Base-by-base conservation (phyloP, 2,113 vertebrate species). In the Crocuta crocuta region DNA sequence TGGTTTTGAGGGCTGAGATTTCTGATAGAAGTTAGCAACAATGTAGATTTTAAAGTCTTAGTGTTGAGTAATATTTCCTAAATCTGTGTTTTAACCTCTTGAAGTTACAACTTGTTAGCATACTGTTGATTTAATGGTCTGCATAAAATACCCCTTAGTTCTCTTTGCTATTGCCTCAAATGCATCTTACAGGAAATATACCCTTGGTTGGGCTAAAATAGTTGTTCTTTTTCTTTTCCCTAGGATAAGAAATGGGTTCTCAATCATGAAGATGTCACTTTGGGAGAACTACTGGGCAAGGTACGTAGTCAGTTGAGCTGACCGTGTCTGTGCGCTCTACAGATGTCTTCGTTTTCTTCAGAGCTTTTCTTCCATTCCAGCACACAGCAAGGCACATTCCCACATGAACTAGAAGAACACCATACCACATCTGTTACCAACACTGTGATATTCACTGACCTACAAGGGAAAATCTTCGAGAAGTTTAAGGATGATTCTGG, bases 221-320 rank as follows among this genome's bases (percentile, higher is more conserved):
- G 26, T 21, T 63, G 0, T 96, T 96, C 90, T 28, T 10, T 96
- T 97, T 98, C 83, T 80, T 97, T 98, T 23, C 71, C 71, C 0
- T 95, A 99, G 99, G 99, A 99, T 98, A 99, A 99, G 98, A 99
- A 99, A 89, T 99, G 99, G 99, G 99, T 99, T 98, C 99, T 99
- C 95, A 99, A 99, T 99, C 99, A 99, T 58, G 99, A 99, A 98
- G 99, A 99, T 84, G 99, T 99, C 55, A 98, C 98, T 26, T 98
- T 99, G 79, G 99, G 99, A 95, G 99, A 99, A 97, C 98, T 99
- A 91, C 98, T 99, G 68, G 99, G 99, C 85, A 99, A 99, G 99
- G 99, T 99, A 99, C 98, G 98, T 98, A 94, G 87, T 90, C 45
- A 95, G 81, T 63, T 88, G 65, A 97, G 17, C 55, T 17, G 66